Conservation (phyloP, 2,888 invertebrate genomes). For the Tenodera sinensis region DNA sequence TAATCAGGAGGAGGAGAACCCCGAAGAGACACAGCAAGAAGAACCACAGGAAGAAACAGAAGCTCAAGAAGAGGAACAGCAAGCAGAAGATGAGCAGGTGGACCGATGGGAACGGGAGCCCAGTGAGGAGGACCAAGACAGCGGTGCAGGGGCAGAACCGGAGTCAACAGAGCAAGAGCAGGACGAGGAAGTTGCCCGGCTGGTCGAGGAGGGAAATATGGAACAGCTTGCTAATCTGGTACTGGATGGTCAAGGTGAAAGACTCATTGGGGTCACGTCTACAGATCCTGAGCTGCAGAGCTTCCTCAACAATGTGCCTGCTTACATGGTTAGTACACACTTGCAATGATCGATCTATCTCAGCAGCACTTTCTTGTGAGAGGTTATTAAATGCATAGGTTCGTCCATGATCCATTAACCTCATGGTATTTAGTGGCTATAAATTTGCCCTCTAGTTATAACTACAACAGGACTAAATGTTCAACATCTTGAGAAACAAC, state of each 20-base stretch:
- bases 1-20: not conserved
- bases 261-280: slow-evolving; percentile 66
- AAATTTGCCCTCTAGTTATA: too few relatives aligned
- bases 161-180: slow-evolving; percentile 26
- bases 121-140: slow-evolving; percentile 22
- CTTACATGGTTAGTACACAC: slow-evolving; percentile 68
- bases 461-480: too few relatives aligned
- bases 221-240: slow-evolving; percentile 87
- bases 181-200: slow-evolving; percentile 62
- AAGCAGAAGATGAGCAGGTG: slow-evolving; percentile 23
- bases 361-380: too few relatives aligned
- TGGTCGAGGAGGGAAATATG: slow-evolving; percentile 75
- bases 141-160: not conserved
- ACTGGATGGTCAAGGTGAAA: slow-evolving; percentile 80
- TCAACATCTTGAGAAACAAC: too few relatives aligned
- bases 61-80: slow-evolving; percentile 9
- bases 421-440: too few relatives aligned
- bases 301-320: slow-evolving; percentile 82
- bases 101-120: slow-evolving; percentile 20
- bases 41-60: slow-evolving; percentile 24
- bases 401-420: too few relatives aligned
- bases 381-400: too few relatives aligned
- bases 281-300: slow-evolving; percentile 76
- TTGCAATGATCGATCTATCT: too few relatives aligned
- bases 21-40: too few relatives aligned